Base-by-base conservation (phyloP, 2,113 vertebrate genomes). In the Gyps fulvus region DNA sequence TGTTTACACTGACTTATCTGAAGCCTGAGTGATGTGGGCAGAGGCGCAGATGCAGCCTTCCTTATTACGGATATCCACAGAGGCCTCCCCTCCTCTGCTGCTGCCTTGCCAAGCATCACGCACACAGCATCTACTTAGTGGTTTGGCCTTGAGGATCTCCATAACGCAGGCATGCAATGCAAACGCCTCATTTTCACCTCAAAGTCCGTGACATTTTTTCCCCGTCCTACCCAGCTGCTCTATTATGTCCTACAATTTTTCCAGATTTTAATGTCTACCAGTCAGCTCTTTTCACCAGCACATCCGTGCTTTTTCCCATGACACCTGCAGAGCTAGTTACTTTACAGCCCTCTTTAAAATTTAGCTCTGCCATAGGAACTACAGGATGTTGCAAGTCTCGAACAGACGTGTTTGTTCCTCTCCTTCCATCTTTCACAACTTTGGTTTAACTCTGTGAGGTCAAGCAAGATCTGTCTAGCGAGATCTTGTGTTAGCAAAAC, bases 141-240 rank as follows among this genome's bases (percentile, higher is more conserved):
- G 21, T 55, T 58, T 22, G 70, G 31, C 43, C 32, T 14, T 22
- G 21, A 62, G 23, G n/a, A n/a, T 26, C 79, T 72, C 26, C 9
- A 16, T n/a, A 80, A 61, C 6, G 9, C 27, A 45, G 29, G 52
- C 45, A 45, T 29, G 15, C 27, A 12, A 66, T 3, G 22, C 52
- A 62, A 27, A 50, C 0, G 7, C 40, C 31, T 55, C 14, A 2
- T 42, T 47, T 83, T 27, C 84, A 49, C 67, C 84, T 62, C 61
- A 34, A 92, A 85, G 40, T 26, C 40, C 0, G 0, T 25, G 54
- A 49, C 0, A 0, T 16, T 74, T 34, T 71, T 71, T n/a, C 34
- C 31, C 32, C 25, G 20, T 40, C 59, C 77, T 71, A 32, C 13
- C 52, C 18, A 55, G 38, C 42, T 79, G 61, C 52, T 85, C 70